Percentiles rank a stretch among this genome's conserved stretches.
phyloP scores from a whole-genome alignment of 2,797 vertebrate species.

The Anomalospiza imberbis region DNA sequence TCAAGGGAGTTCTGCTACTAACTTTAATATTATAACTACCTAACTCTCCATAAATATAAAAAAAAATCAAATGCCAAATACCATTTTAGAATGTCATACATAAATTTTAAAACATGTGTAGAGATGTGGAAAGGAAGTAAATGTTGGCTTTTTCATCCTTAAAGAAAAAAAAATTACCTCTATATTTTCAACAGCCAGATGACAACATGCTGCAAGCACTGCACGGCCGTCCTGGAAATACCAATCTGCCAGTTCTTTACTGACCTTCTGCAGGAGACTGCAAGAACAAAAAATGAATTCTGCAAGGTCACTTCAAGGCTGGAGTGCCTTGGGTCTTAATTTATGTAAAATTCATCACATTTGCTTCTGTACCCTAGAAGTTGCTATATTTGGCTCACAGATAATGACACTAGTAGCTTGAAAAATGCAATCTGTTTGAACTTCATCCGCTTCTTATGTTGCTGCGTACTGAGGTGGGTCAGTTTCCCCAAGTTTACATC shows the following conservation, averaged over 20 bases:
- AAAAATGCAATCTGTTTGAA: neutral
- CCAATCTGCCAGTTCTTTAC: conserved; percentile 89
- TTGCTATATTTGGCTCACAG: neutral
- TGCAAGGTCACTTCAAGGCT: neutral
- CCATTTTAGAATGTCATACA: neutral
- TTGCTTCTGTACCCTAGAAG: neutral
- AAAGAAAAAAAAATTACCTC: conserved; percentile 76
- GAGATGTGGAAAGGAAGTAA: neutral
- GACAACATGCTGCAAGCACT: conserved; percentile 90
- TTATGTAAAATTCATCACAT: neutral
- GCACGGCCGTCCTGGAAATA: conserved; percentile 90
- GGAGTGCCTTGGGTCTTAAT: neutral
- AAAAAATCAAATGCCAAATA: neutral
- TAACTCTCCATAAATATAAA: neutral
- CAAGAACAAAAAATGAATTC: neutral
- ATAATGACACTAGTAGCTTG: neutral
- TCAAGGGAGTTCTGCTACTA: neutral
- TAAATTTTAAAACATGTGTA: neutral
- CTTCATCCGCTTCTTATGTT: neutral
- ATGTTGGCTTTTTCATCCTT: neutral
- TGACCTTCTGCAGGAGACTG: conserved; percentile 86
- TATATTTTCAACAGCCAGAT: conserved; percentile 87
- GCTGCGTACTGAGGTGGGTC: neutral
- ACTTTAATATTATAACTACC: neutral
- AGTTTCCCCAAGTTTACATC: neutral